Conservation (phyloP, 2,797 vertebrate species). For the Otolemur crassicaudatus region DNA sequence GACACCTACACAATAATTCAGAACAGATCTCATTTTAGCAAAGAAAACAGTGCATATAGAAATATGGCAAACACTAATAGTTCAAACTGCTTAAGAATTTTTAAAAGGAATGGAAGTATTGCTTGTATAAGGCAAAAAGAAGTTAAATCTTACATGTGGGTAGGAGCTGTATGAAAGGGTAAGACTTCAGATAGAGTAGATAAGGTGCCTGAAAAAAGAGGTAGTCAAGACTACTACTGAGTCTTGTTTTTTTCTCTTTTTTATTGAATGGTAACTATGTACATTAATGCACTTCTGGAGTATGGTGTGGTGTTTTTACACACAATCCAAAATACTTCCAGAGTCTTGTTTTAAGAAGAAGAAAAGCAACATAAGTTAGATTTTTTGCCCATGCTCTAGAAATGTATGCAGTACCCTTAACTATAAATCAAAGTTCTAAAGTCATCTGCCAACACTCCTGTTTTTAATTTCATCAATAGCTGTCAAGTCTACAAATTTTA, state of each 20-base stretch:
- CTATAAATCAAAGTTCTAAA: neutral
- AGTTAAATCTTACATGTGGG: neutral
- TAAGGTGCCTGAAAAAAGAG: neutral
- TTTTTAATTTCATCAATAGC: conserved; percentile 6
- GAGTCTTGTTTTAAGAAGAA: neutral
- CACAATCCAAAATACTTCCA: too few relatives aligned
- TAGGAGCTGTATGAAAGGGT: neutral
- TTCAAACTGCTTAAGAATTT: neutral
- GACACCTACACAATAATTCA: neutral
- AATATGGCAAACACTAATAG: neutral
- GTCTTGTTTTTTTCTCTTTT: neutral
- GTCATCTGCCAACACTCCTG: neutral
- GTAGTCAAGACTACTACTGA: neutral
- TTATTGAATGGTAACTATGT: too few relatives aligned
- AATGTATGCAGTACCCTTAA: neutral
- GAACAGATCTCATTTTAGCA: neutral
- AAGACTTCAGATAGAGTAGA: neutral
- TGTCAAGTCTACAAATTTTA: neutral
- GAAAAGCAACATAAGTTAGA: neutral
- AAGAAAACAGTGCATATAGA: neutral
- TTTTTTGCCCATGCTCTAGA: neutral
- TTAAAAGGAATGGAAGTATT: neutral
- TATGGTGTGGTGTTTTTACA: too few relatives aligned
- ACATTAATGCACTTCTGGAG: too few relatives aligned
- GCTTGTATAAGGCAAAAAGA: neutral